phyloP scores from a whole-genome alignment of 2,888 invertebrate species.

The Epinotia ramella region DNA sequence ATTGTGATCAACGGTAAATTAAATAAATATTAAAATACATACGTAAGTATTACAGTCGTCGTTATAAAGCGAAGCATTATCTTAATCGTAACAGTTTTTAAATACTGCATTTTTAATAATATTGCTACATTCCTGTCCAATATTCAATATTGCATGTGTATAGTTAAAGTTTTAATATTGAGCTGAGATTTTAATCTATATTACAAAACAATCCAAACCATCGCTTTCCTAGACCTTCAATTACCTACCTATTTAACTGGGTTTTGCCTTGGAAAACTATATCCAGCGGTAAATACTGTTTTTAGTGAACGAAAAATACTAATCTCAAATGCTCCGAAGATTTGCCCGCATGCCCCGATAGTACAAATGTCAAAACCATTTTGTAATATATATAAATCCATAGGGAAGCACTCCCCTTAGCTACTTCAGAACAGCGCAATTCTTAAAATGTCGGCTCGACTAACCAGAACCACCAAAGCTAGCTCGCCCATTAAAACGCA shows the following conservation, averaged over 20 bases:
- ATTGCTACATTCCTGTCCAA: constrained; percentile 60
- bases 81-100: constrained; percentile 62
- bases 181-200: constrained; percentile 14
- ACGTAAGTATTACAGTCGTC: constrained; percentile 68
- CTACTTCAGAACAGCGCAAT: background rate
- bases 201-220: constrained; percentile 19
- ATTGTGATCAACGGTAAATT: constrained; percentile 66
- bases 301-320: background rate
- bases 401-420: background rate
- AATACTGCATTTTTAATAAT: constrained; percentile 61
- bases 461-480: background rate
- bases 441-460: background rate
- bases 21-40: constrained; percentile 59
- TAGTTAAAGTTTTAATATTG: constrained; percentile 12
- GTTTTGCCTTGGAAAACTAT: background rate
- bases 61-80: constrained; percentile 79
- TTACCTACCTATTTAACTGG: background rate
- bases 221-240: background rate
- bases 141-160: constrained; percentile 49
- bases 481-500: constrained; percentile 13
- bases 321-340: background rate
- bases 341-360: too few species aligned
- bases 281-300: background rate
- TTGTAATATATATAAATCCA: background rate
- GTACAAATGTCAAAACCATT: background rate